Percentiles rank a stretch among this genome's conserved stretches.
Conservation (phyloP, 2,888 invertebrate genomes). For the Synergus itoensis region DNA sequence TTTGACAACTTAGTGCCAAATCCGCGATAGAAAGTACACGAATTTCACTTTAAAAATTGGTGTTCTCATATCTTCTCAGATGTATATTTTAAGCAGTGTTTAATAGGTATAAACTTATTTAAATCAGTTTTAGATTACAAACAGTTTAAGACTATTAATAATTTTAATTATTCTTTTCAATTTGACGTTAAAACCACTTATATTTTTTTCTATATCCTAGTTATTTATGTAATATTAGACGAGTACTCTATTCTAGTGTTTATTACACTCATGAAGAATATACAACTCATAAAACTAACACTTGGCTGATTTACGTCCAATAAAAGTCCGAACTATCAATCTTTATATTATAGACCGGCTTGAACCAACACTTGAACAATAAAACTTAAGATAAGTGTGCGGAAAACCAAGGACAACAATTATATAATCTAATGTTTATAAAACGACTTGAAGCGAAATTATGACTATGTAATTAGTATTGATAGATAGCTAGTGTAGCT, state of each 20-base stretch:
- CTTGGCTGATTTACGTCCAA: background rate
- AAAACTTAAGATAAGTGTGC: background rate
- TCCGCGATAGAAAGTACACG: background rate
- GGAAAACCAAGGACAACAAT: background rate
- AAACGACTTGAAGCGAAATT: too few relatives aligned
- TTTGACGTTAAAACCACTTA: background rate
- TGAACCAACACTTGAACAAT: background rate
- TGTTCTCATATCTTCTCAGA: background rate
- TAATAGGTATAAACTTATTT: background rate
- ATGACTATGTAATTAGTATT: too few relatives aligned
- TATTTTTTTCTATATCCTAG: background rate
- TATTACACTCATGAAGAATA: background rate
- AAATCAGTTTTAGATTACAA: background rate
- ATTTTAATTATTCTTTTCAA: background rate
- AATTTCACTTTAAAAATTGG: background rate
- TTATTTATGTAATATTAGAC: background rate
- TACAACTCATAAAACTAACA: background rate
- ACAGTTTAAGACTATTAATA: background rate
- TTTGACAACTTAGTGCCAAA: background rate
- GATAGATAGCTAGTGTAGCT: too few relatives aligned
- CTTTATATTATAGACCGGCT: background rate
- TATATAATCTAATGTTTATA: background rate
- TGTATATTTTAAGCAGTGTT: background rate
- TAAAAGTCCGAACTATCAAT: slow-evolving; percentile 21
- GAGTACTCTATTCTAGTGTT: background rate